A percentile compares a stretch with the other conserved stretches of the same genome.
These are phyloP conservation scores for Stenoptilia bipunctidactyla DNA, from an alignment of 2,888 invertebrate genomes.

Conservation along the genomic window DNA sequence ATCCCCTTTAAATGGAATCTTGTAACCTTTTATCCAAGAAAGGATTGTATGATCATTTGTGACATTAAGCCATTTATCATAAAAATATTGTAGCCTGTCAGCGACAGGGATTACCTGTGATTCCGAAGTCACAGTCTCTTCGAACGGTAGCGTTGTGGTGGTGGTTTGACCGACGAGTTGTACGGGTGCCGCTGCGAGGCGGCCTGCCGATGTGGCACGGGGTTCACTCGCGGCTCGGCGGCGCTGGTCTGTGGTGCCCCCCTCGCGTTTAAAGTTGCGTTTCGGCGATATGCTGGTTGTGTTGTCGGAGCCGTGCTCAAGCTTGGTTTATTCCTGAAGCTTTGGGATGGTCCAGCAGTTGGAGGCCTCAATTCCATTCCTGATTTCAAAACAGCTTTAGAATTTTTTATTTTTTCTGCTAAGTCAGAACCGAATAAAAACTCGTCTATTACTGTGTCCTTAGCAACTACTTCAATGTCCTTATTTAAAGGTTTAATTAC, in stretches of 20 bases:
- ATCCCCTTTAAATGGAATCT: no score
- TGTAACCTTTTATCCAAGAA: no score
- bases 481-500: constrained; percentile 8
- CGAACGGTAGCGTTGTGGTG: not conserved
- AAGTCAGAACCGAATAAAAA: constrained; percentile 8
- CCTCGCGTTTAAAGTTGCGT: no score
- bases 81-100: no score
- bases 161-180: not conserved
- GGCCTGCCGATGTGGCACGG: constrained; percentile 2
- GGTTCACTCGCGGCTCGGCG: constrained; percentile 9
- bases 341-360: no score
- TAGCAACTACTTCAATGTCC: constrained; percentile 6
- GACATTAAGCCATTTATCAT: no score
- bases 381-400: constrained; percentile 6
- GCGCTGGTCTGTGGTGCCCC: constrained; percentile 7
- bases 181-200: not conserved
- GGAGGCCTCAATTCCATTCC: constrained; percentile 3
- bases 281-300: no score
- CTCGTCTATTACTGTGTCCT: constrained; percentile 9
- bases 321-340: no score
- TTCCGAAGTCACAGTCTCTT: no score
- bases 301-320: no score
- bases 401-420: constrained; percentile 9
- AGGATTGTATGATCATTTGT: no score
- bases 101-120: no score